Evolutionary conservation across 2,888 invertebrate species (phyloP).

Genomic region (Lasioglossum calceatum): DNA sequence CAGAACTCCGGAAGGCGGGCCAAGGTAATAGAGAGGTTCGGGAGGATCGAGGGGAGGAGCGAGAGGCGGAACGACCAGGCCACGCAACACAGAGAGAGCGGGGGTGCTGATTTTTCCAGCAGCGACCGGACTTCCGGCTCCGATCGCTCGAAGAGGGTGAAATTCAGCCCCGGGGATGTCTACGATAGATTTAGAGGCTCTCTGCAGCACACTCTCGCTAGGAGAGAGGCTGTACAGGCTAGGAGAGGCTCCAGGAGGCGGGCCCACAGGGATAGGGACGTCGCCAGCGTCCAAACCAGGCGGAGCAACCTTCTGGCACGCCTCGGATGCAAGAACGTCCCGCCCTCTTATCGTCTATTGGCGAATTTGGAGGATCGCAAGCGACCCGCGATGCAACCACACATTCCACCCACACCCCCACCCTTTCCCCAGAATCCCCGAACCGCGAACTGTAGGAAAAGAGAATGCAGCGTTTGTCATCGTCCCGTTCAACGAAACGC

Average conservation of each 20-base stretch:
- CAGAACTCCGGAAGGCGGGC: constrained; percentile 43
- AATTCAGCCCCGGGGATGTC: constrained; percentile 45
- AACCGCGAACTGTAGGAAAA: background rate
- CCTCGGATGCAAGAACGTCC: constrained; percentile 33
- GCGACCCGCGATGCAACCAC: background rate
- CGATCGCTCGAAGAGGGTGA: background rate
- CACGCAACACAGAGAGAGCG: constrained; percentile 24
- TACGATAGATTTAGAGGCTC: constrained; percentile 66
- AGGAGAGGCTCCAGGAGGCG: background rate
- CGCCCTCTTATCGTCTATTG: constrained; percentile 48
- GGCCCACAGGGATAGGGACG: accelerated
- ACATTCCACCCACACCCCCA: background rate
- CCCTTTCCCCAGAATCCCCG: background rate
- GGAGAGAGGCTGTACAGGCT: constrained; percentile 37
- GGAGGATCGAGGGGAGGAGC: constrained; percentile 9
- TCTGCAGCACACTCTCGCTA: constrained; percentile 60
- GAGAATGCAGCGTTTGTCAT: constrained; percentile 46
- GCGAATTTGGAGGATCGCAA: constrained; percentile 24
- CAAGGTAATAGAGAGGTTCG: constrained; percentile 44
- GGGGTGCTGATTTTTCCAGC: constrained; percentile 32
- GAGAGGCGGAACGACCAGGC: background rate
- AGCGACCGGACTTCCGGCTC: background rate
- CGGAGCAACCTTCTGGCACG: constrained; percentile 11
- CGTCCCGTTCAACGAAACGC: constrained; percentile 32
- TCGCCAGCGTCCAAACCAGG: background rate